Conservation (phyloP, 2,113 vertebrate species). For the Crypturellus undulatus region DNA sequence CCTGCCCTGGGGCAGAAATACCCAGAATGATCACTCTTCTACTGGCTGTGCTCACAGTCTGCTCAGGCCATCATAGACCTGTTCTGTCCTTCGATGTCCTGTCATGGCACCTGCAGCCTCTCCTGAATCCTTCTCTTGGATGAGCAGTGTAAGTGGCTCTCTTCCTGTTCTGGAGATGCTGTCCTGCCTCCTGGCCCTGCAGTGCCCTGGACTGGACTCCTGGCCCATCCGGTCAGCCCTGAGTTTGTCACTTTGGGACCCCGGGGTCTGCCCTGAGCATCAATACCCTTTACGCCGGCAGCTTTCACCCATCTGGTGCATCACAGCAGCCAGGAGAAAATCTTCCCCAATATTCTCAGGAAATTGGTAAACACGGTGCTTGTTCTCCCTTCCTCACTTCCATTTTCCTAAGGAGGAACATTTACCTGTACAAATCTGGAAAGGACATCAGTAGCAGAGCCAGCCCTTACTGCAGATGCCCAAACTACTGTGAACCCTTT, state of each 20-base stretch:
- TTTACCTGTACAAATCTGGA: background rate
- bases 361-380: background rate
- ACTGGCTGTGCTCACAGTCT: background rate
- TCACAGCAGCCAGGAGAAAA: background rate
- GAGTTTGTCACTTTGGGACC: background rate
- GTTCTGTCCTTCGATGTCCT: accelerated
- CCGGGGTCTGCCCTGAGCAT: background rate
- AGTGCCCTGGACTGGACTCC: background rate
- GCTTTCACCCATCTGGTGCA: background rate
- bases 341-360: background rate
- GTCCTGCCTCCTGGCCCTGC: background rate
- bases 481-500: background rate
- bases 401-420: background rate
- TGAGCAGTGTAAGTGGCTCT: background rate
- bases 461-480: background rate
- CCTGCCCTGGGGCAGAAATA: background rate
- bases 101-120: background rate
- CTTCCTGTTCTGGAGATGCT: accelerated
- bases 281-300: background rate
- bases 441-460: background rate
- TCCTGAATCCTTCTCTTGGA: background rate
- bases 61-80: background rate
- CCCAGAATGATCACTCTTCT: background rate
- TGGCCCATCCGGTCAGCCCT: accelerated
- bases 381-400: background rate